phyloP scores from a whole-genome alignment of 2,113 vertebrate genomes.

The Albula glossodonta region DNA sequence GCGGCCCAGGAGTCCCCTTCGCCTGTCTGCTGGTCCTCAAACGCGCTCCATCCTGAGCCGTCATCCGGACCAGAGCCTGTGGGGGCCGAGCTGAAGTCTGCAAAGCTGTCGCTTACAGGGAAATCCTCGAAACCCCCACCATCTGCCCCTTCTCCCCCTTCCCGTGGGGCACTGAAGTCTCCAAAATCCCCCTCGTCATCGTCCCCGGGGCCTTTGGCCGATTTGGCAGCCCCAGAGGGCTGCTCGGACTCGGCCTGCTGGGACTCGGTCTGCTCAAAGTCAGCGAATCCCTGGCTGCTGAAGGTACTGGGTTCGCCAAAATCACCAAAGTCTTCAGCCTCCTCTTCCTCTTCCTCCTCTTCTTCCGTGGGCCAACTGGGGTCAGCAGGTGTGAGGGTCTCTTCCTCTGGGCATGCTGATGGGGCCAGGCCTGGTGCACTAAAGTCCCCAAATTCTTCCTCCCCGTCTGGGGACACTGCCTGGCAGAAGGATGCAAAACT shows the following conservation, averaged over 20 bases:
- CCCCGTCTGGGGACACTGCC: slow-evolving; percentile 45
- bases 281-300: slow-evolving; percentile 53
- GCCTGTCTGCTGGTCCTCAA: slow-evolving; percentile 68
- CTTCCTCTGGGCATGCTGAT: slow-evolving; percentile 36
- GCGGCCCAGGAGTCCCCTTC: slow-evolving; percentile 76
- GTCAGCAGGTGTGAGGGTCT: slow-evolving; percentile 12
- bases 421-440: slow-evolving; percentile 58
- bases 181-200: slow-evolving; percentile 63
- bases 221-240: slow-evolving; percentile 37
- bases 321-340: slow-evolving; percentile 67
- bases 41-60: slow-evolving; percentile 78
- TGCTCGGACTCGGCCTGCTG: slow-evolving; percentile 46
- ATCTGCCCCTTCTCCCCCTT: slow-evolving; percentile 25
- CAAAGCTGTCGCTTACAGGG: slow-evolving; percentile 87
- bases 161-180: slow-evolving; percentile 61
- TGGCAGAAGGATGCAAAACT: slow-evolving; percentile 60
- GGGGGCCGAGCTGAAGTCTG: slow-evolving; percentile 88
- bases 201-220: slow-evolving; percentile 35
- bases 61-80: slow-evolving; percentile 22
- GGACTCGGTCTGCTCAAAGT: slow-evolving; percentile 53
- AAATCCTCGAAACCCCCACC: slow-evolving; percentile 54
- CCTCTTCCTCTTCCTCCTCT: slow-evolving; percentile 44
- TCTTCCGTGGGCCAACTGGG: slow-evolving; percentile 60
- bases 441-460: slow-evolving; percentile 72
- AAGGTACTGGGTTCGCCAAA: slow-evolving; percentile 59